Base-by-base conservation (phyloP, 1,140 invertebrate species). In the Euwallacea similis region DNA sequence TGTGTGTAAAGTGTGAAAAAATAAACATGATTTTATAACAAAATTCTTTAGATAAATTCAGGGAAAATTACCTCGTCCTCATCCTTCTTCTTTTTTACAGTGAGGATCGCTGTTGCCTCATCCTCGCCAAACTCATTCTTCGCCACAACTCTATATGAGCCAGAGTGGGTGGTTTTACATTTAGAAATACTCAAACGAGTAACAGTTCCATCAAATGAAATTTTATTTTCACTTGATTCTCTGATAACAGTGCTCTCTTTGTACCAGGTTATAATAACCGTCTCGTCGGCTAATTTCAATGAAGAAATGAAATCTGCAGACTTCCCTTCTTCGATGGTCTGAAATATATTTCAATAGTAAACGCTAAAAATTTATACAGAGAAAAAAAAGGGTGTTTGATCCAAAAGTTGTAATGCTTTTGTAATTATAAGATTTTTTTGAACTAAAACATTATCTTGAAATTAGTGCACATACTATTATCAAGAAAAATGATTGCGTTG, bases 181-280 rank as follows among this genome's bases (percentile, higher is more conserved):
- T 88, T 88, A 71, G 85, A 88, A 60, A 96, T 93, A 16, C 86
- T 89, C 0, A 96, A 78, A 63, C 88, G 86, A 41, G 92, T 91
- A 44, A 88, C 89, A 47, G 87, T 89, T n/a, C 93, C 93, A 82
- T 96, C 93, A 79, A 95, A 95, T 56, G 84, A 85, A 10, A 91
- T 88, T 71, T 88, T 91, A 1, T 86, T 84, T 11, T 90, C 88
- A 7, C 85, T 87, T 0, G 88, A 87, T 76, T 92, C 88, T 71
- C 87, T 88, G 13, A 96, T 87, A 0, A 90, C 81, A 8, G 87
- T 90, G 6, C 87, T 86, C 73, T 94, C 91, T 86, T 90, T 94
- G 79, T 91, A 93, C 94, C 94, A 96, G n/a, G 87, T 90, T 16
- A 95, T 87, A 74, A 88, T 91, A 69, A 91, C 88, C 71, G 90